Base-by-base conservation (phyloP, 2,113 vertebrate genomes). In the Pseudopodoces humilis region DNA sequence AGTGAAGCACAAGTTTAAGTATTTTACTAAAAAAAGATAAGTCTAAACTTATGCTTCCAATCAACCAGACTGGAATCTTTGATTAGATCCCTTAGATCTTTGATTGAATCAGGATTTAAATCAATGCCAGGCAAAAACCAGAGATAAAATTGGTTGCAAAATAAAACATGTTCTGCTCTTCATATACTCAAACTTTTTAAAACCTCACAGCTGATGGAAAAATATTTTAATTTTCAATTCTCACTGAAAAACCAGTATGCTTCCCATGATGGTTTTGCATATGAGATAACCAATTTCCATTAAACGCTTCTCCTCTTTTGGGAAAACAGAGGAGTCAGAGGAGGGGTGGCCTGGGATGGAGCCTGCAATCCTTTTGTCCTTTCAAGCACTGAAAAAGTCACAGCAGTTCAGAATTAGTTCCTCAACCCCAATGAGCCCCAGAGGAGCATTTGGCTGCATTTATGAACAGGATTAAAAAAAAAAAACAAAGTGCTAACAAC, bases 21-120 rank as follows among this genome's bases (percentile, higher is more conserved):
- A 78, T 82, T 93, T 88, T 88, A 79, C 88, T 69, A 75, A 86
- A 95, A 94, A 88, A 92, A 72, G 52, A 63, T 52, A 52, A 79
- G 87, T 74, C 92, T 90, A 62, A 94, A 94, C 83, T 86, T 94
- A 52, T 86, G 83, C 65, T 97, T 96, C 91, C 64, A 95, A 91
- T 95, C 80, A 90, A 80, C 64, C 60, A 81, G 92, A 63, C 39
- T 83, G 59, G 85, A 95, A 86, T 90, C 55, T 78, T 77, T 94
- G 86, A 94, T 95, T 90, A 90, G 68, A 88, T 86, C 69, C 72
- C 80, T 92, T 24, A 90, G 74, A 90, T 90, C 92, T 93, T 86
- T 30, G 41, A 72, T 60, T 81, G 88, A 97, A 93, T 88, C 83
- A 84, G 77, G 70, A 81, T 74, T 96, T 90, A 90, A 95, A 96